These are phyloP conservation scores for Bubo scandiacus DNA, from an alignment of 2,113 vertebrate species.

Conservation along the genomic window DNA sequence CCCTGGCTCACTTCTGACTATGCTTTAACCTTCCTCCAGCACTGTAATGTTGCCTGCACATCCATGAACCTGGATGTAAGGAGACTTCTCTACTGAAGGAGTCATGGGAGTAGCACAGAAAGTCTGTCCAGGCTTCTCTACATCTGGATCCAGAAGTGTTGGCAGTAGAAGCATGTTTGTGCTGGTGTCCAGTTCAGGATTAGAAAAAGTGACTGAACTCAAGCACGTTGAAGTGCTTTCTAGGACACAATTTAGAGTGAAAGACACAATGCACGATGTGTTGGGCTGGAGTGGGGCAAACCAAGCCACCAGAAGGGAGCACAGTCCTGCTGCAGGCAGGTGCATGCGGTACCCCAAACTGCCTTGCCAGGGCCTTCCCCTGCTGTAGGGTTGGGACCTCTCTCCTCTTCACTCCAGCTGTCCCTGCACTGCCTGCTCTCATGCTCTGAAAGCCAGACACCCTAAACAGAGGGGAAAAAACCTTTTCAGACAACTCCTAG, in stretches of 20 bases:
- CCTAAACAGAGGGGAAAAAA: not conserved
- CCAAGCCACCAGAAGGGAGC: not conserved
- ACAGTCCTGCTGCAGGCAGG: not conserved
- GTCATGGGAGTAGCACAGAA: not conserved
- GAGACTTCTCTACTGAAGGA: not conserved
- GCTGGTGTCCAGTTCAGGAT: not conserved
- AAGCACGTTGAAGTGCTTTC: not conserved
- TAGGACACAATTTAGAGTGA: not conserved
- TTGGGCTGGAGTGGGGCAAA: not conserved
- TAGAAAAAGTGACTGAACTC: not conserved
- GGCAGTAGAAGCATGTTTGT: not conserved
- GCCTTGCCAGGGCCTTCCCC: not conserved
- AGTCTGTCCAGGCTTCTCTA: not conserved
- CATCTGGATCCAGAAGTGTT: not conserved
- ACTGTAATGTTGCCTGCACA: not conserved
- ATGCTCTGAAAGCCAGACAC: not conserved
- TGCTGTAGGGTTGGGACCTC: not conserved
- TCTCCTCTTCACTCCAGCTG: not conserved
- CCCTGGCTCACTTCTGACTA: not conserved
- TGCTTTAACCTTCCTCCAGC: not conserved
- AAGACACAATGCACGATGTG: not conserved
- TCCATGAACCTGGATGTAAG: not conserved
- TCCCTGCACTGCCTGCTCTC: not conserved
- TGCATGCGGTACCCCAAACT: accelerated
- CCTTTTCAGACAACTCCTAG: not conserved